These are phyloP conservation scores for Alauda arvensis DNA, from an alignment of 2,797 vertebrate genomes.

Conservation along the genomic window DNA sequence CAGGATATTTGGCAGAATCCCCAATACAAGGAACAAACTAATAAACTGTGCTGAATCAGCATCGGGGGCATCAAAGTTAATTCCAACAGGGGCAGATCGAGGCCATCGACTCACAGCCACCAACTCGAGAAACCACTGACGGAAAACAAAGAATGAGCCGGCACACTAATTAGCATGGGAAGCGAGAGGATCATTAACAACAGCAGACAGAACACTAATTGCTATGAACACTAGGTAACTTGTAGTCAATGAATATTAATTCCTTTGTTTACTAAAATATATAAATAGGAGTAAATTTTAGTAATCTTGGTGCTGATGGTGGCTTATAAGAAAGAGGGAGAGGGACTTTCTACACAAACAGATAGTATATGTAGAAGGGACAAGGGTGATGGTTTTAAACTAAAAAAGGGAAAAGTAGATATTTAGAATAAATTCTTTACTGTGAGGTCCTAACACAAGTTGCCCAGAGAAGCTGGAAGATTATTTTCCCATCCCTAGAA, in stretches of 20 bases:
- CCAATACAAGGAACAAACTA: not conserved
- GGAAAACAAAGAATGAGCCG: not conserved
- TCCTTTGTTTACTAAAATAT: not conserved
- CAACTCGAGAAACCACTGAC: not conserved
- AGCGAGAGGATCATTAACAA: not conserved
- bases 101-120: not conserved
- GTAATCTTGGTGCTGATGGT: not conserved
- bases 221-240: not conserved
- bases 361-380: not conserved
- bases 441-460: not conserved
- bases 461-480: not conserved
- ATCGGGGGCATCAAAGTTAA: accelerated
- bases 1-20: not conserved
- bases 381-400: not conserved
- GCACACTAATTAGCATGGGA: not conserved
- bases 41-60: not conserved
- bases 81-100: not conserved
- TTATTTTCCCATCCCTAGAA: not conserved
- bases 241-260: not conserved
- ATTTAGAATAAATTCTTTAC: not conserved
- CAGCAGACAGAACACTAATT: not conserved
- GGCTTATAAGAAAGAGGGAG: not conserved
- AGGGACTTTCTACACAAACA: not conserved
- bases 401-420: not conserved
- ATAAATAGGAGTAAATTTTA: not conserved